Conservation (phyloP, 2,113 vertebrate species). For the Picathartes gymnocephalus region DNA sequence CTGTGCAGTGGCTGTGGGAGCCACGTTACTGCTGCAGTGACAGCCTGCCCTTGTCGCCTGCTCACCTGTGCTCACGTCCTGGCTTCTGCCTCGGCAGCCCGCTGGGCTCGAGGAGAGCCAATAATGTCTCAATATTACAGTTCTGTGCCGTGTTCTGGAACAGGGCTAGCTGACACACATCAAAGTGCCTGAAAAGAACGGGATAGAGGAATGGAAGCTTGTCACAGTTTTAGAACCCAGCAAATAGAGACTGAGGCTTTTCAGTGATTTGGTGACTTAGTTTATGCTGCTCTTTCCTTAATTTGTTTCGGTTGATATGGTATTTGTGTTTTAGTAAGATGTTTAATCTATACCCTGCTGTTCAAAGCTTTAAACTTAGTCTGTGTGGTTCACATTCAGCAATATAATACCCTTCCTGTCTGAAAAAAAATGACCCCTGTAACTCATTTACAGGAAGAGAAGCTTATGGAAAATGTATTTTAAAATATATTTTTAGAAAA, state of each 20-base stretch:
- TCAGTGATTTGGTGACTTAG: not conserved
- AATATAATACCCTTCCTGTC: not conserved
- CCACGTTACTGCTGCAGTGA: not conserved
- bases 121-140: fast-evolving
- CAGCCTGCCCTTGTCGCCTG: not conserved
- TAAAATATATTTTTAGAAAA: not conserved
- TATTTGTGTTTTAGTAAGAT: not conserved
- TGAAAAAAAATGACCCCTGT: not conserved
- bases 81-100: not conserved
- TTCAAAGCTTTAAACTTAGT: not conserved
- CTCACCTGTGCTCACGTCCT: not conserved
- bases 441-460: not conserved
- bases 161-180: not conserved
- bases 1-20: not conserved
- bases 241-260: not conserved
- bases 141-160: not conserved
- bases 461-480: not conserved
- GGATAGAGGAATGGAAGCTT: not conserved
- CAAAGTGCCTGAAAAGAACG: not conserved
- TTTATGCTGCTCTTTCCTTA: not conserved
- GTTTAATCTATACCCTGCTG: not conserved
- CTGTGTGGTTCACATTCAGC: not conserved
- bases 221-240: not conserved
- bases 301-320: not conserved
- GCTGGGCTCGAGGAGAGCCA: not conserved